Conservation (phyloP, 2,888 invertebrate species). For the Mimachlamys varia region DNA sequence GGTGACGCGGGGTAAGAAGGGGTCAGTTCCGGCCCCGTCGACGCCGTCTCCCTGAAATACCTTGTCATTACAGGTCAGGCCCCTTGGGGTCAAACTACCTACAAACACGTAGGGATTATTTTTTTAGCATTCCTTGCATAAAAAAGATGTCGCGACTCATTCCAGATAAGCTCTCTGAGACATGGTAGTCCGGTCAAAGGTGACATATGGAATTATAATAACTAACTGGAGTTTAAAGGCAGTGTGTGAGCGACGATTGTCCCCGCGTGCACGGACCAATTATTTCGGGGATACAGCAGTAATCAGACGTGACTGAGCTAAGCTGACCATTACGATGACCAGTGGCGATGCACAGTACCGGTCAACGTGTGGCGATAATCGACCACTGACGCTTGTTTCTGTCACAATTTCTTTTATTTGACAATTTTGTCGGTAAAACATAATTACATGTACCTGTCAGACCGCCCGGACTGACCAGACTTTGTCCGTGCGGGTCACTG, state of each 20-base stretch:
- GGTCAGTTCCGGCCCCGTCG: not conserved
- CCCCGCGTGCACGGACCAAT: constrained; percentile 34
- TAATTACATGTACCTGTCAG: constrained; percentile 33
- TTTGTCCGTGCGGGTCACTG: constrained; percentile 20
- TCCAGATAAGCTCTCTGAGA: constrained; percentile 18
- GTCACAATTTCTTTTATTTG: constrained; percentile 26
- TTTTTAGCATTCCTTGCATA: constrained; percentile 32
- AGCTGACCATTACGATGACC: constrained; percentile 31
- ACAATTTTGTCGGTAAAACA: constrained; percentile 29
- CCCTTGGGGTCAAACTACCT: constrained; percentile 6
- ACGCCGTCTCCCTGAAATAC: constrained; percentile 5
- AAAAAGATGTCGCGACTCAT: constrained; percentile 24
- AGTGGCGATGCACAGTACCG: constrained; percentile 5
- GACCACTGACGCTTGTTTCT: constrained; percentile 29
- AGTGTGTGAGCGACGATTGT: constrained; percentile 3
- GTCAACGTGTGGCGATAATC: constrained; percentile 34
- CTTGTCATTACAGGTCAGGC: not conserved
- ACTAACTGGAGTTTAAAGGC: not conserved
- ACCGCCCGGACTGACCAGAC: not conserved
- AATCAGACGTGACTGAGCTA: not conserved
- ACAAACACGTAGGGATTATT: not conserved
- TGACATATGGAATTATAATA: constrained; percentile 32
- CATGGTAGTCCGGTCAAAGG: not conserved
- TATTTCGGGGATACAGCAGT: constrained; percentile 12
- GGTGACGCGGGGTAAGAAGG: not conserved